Evolutionary conservation across 2,797 vertebrate species (phyloP), one percentile per base, ranked within the genome.

Genomic region (Onychomys leucogaster): DNA sequence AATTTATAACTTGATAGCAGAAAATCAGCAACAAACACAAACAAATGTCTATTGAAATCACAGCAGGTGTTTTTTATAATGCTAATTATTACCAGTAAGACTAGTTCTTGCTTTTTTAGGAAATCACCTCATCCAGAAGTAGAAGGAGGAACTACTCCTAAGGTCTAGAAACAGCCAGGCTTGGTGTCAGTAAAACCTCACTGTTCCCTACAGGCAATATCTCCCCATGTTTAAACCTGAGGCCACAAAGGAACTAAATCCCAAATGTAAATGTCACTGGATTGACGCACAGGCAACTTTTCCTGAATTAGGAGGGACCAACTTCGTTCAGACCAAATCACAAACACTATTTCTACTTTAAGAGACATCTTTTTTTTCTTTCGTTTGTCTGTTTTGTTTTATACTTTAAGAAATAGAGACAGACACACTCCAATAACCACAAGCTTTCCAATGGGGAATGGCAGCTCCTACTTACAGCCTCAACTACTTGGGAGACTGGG

Each of bases 41-140:
- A 96, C 97, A 97, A 94, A 77, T 95, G 63, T 43, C 96, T 82
- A 90, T 69, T 97, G 97, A 76, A 97, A 97, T 96, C 73, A 52
- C 71, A 82, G 75, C 93, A 84, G 92, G 52, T 17, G 4, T 78
- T 32, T 65, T 93, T 32, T 76, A 29, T 46, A 63, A 32, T 63
- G 57, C 34, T 75, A 85, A 63, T 90, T 89, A 41, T 27, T 87
- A 83, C 59, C 13, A 94, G 88, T 89, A 85, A 91, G 55, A 93
- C 49, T 1, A 19, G 37, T 43, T 9, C 75, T 75, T 88, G n/a
- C 55, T 37, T 80, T 59, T 77, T 94, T 69, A n/a, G 52, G 37
- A 90, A 77, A 49, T n/a, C 17, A n/a, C 19, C 73, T 16, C 81
- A 29, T 85, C 25, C 32, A 57, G 46, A 25, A 6, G 57, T 77